phyloP scores from a whole-genome alignment of 1,140 invertebrate genomes.

The Rhopalosiphum padi region DNA sequence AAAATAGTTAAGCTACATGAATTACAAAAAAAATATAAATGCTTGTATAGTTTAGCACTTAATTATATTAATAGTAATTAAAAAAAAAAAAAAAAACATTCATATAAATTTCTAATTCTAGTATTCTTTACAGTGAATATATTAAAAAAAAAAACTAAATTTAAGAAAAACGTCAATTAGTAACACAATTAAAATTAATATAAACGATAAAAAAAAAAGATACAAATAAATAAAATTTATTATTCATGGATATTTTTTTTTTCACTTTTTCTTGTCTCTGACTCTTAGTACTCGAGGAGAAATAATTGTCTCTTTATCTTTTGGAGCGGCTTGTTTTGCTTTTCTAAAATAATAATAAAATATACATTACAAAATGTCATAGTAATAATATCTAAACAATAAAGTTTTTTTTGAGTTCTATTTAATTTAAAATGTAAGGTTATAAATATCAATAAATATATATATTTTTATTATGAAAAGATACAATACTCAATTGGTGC shows the following conservation, averaged over 20 bases:
- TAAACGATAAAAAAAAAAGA: background rate
- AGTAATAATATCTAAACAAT: no score
- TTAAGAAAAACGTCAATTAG: conserved; percentile 11
- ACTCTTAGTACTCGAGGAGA: background rate
- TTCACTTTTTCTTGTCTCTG: conserved; percentile 14
- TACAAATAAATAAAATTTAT: background rate
- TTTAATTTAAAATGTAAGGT: no score
- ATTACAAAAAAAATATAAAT: background rate
- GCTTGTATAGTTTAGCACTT: background rate
- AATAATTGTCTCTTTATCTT: background rate
- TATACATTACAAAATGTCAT: background rate
- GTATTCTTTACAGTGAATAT: background rate
- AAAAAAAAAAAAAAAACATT: background rate
- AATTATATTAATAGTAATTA: background rate
- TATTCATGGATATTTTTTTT: background rate
- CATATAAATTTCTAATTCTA: background rate
- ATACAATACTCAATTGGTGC: no score
- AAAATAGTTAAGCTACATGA: background rate
- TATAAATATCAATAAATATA: no score
- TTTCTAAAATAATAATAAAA: conserved; percentile 9
- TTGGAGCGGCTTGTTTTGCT: background rate
- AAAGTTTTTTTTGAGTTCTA: no score
- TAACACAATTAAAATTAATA: conserved; percentile 15
- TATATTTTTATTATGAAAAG: no score
- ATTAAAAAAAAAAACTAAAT: background rate